Evolutionary conservation across 2,113 vertebrate species (phyloP).

Genomic region (Eupsittula cactorum): DNA sequence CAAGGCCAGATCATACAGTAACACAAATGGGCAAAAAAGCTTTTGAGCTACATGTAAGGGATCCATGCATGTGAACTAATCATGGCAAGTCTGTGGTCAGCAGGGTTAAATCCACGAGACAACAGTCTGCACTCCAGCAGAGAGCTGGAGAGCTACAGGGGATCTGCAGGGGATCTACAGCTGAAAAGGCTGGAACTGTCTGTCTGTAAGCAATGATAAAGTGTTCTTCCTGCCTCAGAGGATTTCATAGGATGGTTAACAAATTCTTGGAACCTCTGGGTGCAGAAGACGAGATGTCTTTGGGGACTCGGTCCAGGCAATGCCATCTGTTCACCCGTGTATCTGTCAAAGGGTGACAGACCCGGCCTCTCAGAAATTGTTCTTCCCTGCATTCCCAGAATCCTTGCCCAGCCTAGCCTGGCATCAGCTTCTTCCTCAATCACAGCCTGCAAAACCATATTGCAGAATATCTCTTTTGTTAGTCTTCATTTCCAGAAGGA

Average conservation of each 20-base stretch:
- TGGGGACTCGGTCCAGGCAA: not conserved
- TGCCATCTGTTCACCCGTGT: not conserved
- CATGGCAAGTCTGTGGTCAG: not conserved
- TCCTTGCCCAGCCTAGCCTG: not conserved
- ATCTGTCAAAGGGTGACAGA: not conserved
- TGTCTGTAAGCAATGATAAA: not conserved
- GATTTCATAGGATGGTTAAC: not conserved
- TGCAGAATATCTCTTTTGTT: not conserved
- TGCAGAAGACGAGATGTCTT: not conserved
- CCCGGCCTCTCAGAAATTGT: not conserved
- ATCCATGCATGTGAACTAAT: not conserved
- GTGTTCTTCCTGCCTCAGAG: not conserved
- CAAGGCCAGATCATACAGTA: not conserved
- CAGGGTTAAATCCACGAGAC: not conserved
- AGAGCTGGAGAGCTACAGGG: not conserved
- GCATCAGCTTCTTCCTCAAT: not conserved
- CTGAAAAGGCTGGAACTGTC: not conserved
- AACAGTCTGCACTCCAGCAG: not conserved
- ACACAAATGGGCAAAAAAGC: not conserved
- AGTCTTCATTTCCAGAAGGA: not conserved
- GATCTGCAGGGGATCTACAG: not conserved
- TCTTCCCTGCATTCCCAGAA: not conserved
- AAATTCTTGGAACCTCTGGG: not conserved
- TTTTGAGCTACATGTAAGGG: constrained; percentile 7
- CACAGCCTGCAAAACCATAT: not conserved